These are phyloP conservation scores for Plebejus melissa DNA, from an alignment of 2,888 invertebrate species.

Conservation along the genomic window DNA sequence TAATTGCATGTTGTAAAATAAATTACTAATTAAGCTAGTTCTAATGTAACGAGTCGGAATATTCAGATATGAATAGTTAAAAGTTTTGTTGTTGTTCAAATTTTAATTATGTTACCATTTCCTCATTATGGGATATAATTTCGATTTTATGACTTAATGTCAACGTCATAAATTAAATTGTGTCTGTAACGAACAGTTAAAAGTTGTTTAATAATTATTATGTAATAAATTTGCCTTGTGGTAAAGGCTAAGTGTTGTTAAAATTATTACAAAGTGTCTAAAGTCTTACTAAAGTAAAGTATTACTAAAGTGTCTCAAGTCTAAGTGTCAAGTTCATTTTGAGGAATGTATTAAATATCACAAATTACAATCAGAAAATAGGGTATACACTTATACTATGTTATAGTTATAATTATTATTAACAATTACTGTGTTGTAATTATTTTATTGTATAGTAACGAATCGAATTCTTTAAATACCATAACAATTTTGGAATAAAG, in stretches of 20 bases:
- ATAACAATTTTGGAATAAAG: slow-evolving; percentile 16
- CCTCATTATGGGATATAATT: slow-evolving; percentile 25
- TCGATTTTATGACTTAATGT: slow-evolving; percentile 26
- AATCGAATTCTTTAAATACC: background rate
- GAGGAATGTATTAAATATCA: background rate
- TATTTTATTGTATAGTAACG: background rate
- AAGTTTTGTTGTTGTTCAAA: slow-evolving; percentile 31
- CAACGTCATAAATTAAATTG: slow-evolving; percentile 13
- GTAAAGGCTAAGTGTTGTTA: background rate
- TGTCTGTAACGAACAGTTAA: background rate
- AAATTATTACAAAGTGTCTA: background rate
- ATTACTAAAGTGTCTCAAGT: background rate
- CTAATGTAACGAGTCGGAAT: slow-evolving; percentile 35
- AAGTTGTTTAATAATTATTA: background rate
- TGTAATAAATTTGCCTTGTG: background rate
- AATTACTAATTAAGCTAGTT: slow-evolving; percentile 40
- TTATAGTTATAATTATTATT: background rate
- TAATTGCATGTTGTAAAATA: slow-evolving; percentile 45
- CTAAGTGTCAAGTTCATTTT: background rate
- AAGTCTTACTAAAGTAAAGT: background rate
- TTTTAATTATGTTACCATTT: slow-evolving; percentile 29
- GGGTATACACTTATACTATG: background rate
- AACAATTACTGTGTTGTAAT: background rate
- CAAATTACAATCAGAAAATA: too few species aligned
- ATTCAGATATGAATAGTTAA: slow-evolving; percentile 35